These are phyloP conservation scores for Halocynthia roretzi DNA, from an alignment of 23 tunicate species.

Conservation along the genomic window DNA sequence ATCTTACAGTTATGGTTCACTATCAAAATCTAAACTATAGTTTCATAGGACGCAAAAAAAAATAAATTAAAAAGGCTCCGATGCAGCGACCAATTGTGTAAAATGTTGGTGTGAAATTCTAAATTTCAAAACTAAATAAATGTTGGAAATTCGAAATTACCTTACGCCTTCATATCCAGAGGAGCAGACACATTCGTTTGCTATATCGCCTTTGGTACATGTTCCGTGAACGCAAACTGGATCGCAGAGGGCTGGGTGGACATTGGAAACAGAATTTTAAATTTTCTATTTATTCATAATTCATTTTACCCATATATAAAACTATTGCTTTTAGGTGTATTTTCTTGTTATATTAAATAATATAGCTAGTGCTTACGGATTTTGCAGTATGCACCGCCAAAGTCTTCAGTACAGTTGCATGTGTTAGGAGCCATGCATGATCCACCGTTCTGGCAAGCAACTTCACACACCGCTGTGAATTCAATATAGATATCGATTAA, in stretches of 20 bases:
- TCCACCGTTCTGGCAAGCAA: slow-evolving; percentile 38
- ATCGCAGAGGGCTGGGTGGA: slow-evolving; percentile 9
- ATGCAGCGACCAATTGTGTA: too few species aligned
- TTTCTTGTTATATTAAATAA: neutral
- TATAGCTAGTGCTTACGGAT: slow-evolving; percentile 6
- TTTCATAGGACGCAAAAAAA: too few species aligned
- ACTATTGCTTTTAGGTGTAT: too few species aligned
- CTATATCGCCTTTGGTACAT: neutral
- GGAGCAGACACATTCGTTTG: slow-evolving; percentile 12
- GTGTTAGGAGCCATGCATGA: slow-evolving; percentile 28
- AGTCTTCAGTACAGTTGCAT: slow-evolving; percentile 30
- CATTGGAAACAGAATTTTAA: too few species aligned
- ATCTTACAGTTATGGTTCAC: neutral
- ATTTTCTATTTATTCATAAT: too few species aligned
- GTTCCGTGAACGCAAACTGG: slow-evolving; percentile 13
- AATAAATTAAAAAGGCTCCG: too few species aligned
- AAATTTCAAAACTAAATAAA: too few species aligned
- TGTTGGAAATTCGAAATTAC: neutral
- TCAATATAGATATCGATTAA: neutral
- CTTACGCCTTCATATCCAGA: slow-evolving; percentile 14
- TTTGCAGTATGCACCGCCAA: slow-evolving; percentile 21
- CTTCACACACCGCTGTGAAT: slow-evolving; percentile 27
- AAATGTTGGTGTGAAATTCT: too few species aligned
- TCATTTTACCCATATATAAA: too few species aligned
- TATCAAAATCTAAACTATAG: too few species aligned